Percentiles rank a stretch among this genome's conserved stretches.
Conservation (phyloP, 2,797 vertebrate genomes). For the Echeneis naucrates region DNA sequence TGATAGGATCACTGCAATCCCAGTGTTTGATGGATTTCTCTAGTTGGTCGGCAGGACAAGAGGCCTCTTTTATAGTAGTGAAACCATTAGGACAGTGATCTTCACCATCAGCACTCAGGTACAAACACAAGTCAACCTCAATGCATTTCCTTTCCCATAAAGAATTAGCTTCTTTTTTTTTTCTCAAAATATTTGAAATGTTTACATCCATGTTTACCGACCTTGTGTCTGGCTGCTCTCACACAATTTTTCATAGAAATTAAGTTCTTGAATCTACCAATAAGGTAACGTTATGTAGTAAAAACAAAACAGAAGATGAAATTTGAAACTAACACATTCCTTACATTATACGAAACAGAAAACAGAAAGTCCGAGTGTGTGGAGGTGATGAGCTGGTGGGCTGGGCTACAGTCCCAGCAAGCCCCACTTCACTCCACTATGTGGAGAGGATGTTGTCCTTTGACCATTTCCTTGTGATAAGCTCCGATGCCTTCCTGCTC, state of each 20-base stretch:
- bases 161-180: too few species aligned
- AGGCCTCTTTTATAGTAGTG: not conserved
- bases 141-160: not conserved
- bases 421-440: slow-evolving; percentile 46
- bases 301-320: too few species aligned
- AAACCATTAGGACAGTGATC: not conserved
- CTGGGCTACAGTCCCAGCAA: slow-evolving; percentile 24
- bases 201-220: not conserved
- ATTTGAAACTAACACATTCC: too few species aligned
- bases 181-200: not conserved
- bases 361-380: slow-evolving; percentile 27
- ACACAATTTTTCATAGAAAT: too few species aligned
- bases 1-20: too few species aligned
- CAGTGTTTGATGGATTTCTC: too few species aligned
- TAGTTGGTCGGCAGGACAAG: not conserved
- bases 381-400: slow-evolving; percentile 42
- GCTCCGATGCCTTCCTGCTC: slow-evolving; percentile 78
- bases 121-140: not conserved
- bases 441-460: slow-evolving; percentile 83
- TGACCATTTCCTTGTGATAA: slow-evolving; percentile 86
- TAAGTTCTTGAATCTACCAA: too few species aligned
- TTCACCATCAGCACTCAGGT: not conserved
- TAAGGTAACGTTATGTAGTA: too few species aligned
- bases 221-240: too few species aligned
- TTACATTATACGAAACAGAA: slow-evolving; percentile 10